Base-by-base conservation (phyloP, 2,888 invertebrate genomes). In the Synergus japonicus region DNA sequence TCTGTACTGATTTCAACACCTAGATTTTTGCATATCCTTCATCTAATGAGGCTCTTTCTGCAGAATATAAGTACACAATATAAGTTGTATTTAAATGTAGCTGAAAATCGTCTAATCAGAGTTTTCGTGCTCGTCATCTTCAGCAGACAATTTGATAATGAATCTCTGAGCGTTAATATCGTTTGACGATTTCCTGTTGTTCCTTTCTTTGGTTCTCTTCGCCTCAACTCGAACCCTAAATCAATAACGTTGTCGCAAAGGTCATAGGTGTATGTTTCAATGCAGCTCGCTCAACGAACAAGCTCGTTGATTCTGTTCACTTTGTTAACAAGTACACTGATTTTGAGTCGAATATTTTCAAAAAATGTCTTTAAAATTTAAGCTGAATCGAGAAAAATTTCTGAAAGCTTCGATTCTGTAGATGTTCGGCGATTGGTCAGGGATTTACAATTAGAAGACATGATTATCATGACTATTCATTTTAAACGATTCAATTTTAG, bases 161-260 rank as follows among this genome's bases (percentile, higher is more conserved):
- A 41, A 41, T 41, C 15, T 66, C 10, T 9, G n/a, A 66, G 4
- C 64, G 7, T 41, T 41, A 18, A 18, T 66, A 13, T 43, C 15
- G n/a, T 18, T n/a, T n/a, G 66, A 43, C n/a, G n/a, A 18, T 66
- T 66, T 15, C n/a, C 37, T 37, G 2, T 64, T 64, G 41, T 64
- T 66, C n/a, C 43, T 43, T 66, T 9, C 43, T 43, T 13, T 43
- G 41, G 43, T n/a, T 66, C n/a, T 66, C 15, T 64, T 64, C 22
- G 22, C 64, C n/a, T 43, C 41, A 43, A 15, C 15, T 43, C 66
- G 43, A 83, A 80, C 78, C 79, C 76, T 73, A 49, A 83, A 83
- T 82, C 82, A 82, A 83, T 82, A 83, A 82, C 80, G 79, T 49
- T 78, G n/a, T 41, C 43, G 66, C 79, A 82, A 82, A 82, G 83